phyloP scores from a whole-genome alignment of 2,113 vertebrate species.

The Naja naja region DNA sequence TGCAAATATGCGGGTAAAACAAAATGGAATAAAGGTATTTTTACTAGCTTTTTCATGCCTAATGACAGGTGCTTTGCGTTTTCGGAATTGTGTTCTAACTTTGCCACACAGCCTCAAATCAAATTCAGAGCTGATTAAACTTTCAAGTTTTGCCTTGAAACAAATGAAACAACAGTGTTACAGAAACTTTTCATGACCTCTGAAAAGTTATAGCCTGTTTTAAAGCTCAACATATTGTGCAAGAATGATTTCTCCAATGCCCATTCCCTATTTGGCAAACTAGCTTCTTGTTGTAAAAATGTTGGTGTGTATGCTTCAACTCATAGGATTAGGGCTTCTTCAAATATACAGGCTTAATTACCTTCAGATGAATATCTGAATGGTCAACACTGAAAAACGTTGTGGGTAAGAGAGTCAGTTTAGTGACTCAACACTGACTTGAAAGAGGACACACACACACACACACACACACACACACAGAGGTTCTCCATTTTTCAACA shows the following conservation, averaged over 20 bases:
- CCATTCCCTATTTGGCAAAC: neutral
- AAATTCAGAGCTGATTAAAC: slow-evolving; percentile 1
- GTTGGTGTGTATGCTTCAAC: neutral
- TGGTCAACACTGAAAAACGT: neutral
- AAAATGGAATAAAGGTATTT: neutral
- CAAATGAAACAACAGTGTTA: neutral
- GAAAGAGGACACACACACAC: neutral
- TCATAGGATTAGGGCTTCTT: neutral
- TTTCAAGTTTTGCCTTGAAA: neutral
- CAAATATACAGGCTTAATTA: neutral
- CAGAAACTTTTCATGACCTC: neutral
- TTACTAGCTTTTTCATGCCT: neutral
- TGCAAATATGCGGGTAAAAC: neutral
- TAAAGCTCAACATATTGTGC: neutral
- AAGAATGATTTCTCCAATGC: neutral
- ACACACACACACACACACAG: no score
- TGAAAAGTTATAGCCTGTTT: neutral
- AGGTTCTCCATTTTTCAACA: neutral
- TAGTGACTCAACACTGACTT: neutral
- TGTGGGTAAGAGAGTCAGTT: neutral
- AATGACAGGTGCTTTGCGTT: slow-evolving; percentile 17
- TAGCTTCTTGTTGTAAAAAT: neutral
- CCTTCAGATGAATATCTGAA: neutral
- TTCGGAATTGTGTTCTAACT: neutral
- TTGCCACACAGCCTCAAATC: neutral